Base-by-base conservation (phyloP, 2,797 vertebrate species). In the Semaprochilodus insignis region DNA sequence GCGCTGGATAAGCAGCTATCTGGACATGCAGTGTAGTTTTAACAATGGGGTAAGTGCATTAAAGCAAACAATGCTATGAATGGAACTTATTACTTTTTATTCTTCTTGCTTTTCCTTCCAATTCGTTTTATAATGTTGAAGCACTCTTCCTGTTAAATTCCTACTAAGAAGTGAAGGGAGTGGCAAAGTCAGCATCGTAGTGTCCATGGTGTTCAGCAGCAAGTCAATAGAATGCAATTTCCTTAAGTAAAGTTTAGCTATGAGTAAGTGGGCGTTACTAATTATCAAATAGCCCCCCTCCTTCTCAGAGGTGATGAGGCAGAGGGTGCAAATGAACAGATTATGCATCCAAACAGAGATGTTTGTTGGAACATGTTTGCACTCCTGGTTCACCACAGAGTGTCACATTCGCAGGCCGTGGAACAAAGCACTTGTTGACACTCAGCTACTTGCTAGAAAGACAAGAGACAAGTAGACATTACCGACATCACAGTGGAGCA, bases 321-420 rank as follows among this genome's bases (percentile, higher is more conserved):
- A 7, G 63, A 66, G 70, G 66, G 81, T 71, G 75, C 77, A 55
- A 88, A 83, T 75, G 80, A 77, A 85, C 65, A 77, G 83, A 79
- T 82, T 80, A 71, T 86, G 73, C 74, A 81, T 25, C 36, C 83
- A 87, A 89, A 86, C 85, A 81, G 51, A 17, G 67, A 15, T 83
- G 86, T 89, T 85, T 89, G 84, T 48, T 54, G 13, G 48, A 85
- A 78, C 73, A 70, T 60, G 86, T 90, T 90, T 88, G 72, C 83
- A 77, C 72, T 80, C 36, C 60, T n/a, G 34, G 83, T 82, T 89
- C 87, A 81, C 82, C 77, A 34, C 65, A 72, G 55, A 60, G 81
- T 81, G 83, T 82, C 82, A 87, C 74, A 86, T 87, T 90, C 85
- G 83, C 85, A 75, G 70, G 51, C 70, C 52, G 72, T 27, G 72